Evolutionary conservation across 2,888 invertebrate species (phyloP), one percentile per base, ranked within the genome.

Genomic region (Drosophila longiperda): DNA sequence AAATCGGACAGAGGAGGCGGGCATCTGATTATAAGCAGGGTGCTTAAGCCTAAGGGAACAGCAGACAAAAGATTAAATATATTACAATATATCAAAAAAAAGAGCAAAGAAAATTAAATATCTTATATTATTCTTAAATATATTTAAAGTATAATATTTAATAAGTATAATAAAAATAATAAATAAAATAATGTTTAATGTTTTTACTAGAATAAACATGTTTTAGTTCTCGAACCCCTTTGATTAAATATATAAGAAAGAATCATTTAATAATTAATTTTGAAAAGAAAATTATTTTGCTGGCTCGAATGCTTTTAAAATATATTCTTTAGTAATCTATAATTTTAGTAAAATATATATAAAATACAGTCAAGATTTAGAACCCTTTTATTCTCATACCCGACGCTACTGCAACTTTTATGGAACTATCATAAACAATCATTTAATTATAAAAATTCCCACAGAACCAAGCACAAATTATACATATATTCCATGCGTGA

Each of bases 1-100:
- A 60, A 60, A 57, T 15, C n/a, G 40, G 32, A 7, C 83, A 72
- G 80, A 40, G 67, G 29, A 40, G 86, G 32, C 54, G 59, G 17
- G 3, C 29, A 9, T 15, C 40, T 33, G 49, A 66, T 34, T 58
- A 32, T 3, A 36, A 29, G 40, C 58, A 48, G 63, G 66, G 70
- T 26, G 29, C 17, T 45, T 53, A 20, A 17, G 4, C 23, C 20
- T 4, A 26, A 34, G 20, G 26, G 23, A 12, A 2, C 29, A 29
- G 45, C 45, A 45, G 12, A 15, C 3, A 1, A 20, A 1, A 4
- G 1, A 45, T 20, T 12, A 12, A 20, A 20, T 20, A 3, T 20
- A 20, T 20, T 7, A 12, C 20, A 7, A 5, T 34, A 34, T 29
- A 29, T 29, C 12, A 34, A 36, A 34, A 2, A 2, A 34, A 7